A percentile compares a stretch with the other conserved stretches of the same genome.
phyloP scores from a whole-genome alignment of 2,797 vertebrate genomes.

The Oophaga sylvatica region DNA sequence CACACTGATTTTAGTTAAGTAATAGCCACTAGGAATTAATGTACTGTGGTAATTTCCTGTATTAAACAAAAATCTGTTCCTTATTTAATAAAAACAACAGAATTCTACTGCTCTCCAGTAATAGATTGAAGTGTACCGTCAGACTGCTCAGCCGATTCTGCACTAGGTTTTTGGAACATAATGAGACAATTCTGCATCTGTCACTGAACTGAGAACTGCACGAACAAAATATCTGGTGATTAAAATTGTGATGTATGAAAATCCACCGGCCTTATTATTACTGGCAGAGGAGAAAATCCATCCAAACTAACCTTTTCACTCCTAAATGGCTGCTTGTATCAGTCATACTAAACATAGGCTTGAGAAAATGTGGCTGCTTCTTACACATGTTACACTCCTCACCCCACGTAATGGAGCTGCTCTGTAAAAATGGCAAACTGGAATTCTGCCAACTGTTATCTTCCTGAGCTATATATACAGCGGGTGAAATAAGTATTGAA shows the following conservation, averaged over 20 bases:
- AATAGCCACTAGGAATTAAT: not conserved
- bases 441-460: too few relatives aligned
- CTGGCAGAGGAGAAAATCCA: not conserved
- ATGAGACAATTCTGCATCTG: conserved; percentile 29
- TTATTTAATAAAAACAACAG: conserved; percentile 22
- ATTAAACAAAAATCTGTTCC: conserved; percentile 15
- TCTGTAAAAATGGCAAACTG: too few relatives aligned
- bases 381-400: not conserved
- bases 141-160: not conserved
- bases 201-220: conserved; percentile 5
- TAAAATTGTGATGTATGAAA: not conserved
- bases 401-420: too few relatives aligned
- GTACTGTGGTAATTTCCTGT: conserved; percentile 8
- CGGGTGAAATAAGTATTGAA: too few relatives aligned
- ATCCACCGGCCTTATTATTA: not conserved
- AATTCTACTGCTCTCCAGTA: not conserved
- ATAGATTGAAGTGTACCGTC: conserved; percentile 2
- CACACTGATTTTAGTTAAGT: not conserved
- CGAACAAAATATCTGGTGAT: not conserved
- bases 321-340: not conserved
- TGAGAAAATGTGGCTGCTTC: not conserved
- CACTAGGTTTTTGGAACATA: conserved; percentile 22
- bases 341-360: not conserved
- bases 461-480: too few relatives aligned
- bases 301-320: conserved; percentile 26